These are phyloP conservation scores for Prochilodus magdalenae DNA, from an alignment of 2,113 vertebrate species.

Conservation along the genomic window DNA sequence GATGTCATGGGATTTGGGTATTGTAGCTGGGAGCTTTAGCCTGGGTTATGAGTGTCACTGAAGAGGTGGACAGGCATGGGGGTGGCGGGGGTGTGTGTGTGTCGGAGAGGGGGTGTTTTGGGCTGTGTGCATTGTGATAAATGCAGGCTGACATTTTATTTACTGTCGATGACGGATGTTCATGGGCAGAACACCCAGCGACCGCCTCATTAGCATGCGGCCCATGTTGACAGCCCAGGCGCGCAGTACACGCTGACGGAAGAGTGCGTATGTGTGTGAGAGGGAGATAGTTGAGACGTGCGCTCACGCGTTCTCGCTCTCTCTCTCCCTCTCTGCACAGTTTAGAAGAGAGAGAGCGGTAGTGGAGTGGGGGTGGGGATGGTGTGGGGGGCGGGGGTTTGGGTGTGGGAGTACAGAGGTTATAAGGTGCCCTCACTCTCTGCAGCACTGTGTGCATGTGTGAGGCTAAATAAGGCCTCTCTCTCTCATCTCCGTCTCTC, in stretches of 20 bases:
- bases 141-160: constrained; percentile 60
- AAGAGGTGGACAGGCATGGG: constrained; percentile 8
- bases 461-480: not conserved
- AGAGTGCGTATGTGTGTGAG: constrained; percentile 19
- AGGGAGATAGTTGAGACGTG: constrained; percentile 8
- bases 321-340: constrained; percentile 4
- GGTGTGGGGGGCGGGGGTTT: no score
- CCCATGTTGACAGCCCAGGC: constrained; percentile 44
- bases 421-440: constrained; percentile 6
- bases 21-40: not conserved
- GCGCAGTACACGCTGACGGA: constrained; percentile 32
- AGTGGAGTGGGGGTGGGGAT: not conserved
- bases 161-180: constrained; percentile 51
- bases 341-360: not conserved
- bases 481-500: not conserved
- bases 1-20: constrained; percentile 42
- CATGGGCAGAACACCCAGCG: constrained; percentile 45
- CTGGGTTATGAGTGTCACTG: constrained; percentile 9
- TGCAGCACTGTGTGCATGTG: not conserved
- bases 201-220: constrained; percentile 62
- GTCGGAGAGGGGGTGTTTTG: not conserved
- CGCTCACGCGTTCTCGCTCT: not conserved
- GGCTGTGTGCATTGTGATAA: constrained; percentile 34
- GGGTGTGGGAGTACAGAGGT: not conserved
- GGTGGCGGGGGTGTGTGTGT: no score